These are phyloP conservation scores for Ylistrum balloti DNA, from an alignment of 1,140 invertebrate species.

Conservation along the genomic window DNA sequence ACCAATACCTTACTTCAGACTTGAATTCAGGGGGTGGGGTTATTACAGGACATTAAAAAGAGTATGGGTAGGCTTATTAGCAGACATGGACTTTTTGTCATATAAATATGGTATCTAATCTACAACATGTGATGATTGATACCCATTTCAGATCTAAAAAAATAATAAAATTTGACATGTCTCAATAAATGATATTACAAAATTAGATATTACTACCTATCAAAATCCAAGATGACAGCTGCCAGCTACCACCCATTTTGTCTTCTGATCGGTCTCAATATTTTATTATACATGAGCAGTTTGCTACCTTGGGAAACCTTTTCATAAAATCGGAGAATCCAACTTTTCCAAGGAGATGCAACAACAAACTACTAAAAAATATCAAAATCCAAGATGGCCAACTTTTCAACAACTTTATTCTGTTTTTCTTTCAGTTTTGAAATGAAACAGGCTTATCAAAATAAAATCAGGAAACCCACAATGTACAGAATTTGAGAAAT, in stretches of 20 bases:
- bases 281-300: background rate
- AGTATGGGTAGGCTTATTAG: no score
- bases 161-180: no score
- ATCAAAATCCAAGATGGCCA: background rate
- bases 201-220: no score
- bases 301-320: background rate
- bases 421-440: background rate
- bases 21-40: no score
- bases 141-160: no score
- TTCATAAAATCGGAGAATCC: background rate
- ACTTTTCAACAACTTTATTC: background rate
- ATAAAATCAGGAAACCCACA: background rate
- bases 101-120: no score
- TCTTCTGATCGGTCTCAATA: background rate
- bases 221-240: background rate
- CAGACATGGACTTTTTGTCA: no score
- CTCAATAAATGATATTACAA: no score
- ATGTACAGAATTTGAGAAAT: background rate
- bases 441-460: background rate
- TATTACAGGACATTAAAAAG: no score
- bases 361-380: background rate
- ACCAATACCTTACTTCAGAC: no score
- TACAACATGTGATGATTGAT: no score
- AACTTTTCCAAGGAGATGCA: background rate
- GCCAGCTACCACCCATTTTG: background rate